Evolutionary conservation across 1,140 invertebrate species (phyloP), one percentile per base, ranked within the genome.

Genomic region (Drosophila lini): DNA sequence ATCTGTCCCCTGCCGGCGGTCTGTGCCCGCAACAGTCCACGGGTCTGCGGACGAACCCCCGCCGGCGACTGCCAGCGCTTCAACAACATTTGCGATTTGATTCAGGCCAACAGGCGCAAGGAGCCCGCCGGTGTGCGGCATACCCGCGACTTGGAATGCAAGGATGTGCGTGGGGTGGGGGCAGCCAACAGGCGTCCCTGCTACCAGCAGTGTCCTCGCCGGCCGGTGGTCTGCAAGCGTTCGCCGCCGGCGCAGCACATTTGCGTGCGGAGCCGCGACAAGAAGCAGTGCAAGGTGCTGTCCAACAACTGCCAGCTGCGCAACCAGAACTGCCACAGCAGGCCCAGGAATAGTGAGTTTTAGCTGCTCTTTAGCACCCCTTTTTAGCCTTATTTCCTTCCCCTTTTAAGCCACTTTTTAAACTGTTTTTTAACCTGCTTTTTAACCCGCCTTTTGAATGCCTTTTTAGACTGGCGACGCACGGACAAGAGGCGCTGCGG

Each of bases 271-370:
- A 55, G 64, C 8, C 48, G 84, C 1, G 47, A 84, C 52, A 40
- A 36, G 6, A 55, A 34, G 16, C 28, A 55, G 25, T 88, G 83
- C 74, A 80, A 80, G 61, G 34, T 88, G 13, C 28, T 88, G 10
- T 56, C 84, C 53, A 84, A 80, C 50, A 71, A 41, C 8, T 88
- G 83, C 9, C 84, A 89, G 68, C 53, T 88, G 47, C 48, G 59
- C 9, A 88, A 88, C 59, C 67, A 74, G 53, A 88, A 88, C 34
- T 88, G 83, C 40, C 55, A 74, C 38, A n/a, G 50, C 3, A 41
- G 40, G 13, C 83, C 83, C 9, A 81, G 77, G 25, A 69, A 88
- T 52, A 74, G 83, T 88, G 44, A 85, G 82, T 77, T 28, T 11
- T 0, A 10, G 41, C 44, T 1, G 3, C 0, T 0, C 22, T 45